Percentiles rank a stretch among this genome's conserved stretches.
These are phyloP conservation scores for Aeoliscus strigatus DNA, from an alignment of 2,797 vertebrate species.

Conservation along the genomic window DNA sequence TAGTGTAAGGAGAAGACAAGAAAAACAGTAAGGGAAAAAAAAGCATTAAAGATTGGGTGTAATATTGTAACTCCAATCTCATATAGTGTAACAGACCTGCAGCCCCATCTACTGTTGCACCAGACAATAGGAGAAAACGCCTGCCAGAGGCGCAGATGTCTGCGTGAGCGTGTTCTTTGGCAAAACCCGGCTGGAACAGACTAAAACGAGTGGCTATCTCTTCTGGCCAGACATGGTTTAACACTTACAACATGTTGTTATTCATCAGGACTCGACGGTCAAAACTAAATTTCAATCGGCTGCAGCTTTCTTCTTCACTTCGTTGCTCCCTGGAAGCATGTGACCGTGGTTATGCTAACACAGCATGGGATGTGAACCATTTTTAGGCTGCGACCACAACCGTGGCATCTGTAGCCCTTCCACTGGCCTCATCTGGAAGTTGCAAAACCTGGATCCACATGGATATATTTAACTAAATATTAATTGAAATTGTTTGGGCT, in stretches of 20 bases:
- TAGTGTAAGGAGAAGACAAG: slow-evolving; percentile 28
- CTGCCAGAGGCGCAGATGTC: slow-evolving; percentile 44
- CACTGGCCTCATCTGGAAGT: slow-evolving; percentile 60
- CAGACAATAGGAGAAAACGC: slow-evolving; percentile 44
- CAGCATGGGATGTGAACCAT: slow-evolving; percentile 69
- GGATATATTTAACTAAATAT: slow-evolving; percentile 47
- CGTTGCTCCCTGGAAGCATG: slow-evolving; percentile 50
- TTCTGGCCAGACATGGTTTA: slow-evolving; percentile 19
- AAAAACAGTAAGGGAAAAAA: slow-evolving; percentile 9
- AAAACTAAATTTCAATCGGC: slow-evolving; percentile 37
- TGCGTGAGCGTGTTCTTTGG: slow-evolving; percentile 23
- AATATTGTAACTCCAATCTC: slow-evolving; percentile 12
- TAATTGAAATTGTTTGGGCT: slow-evolving; percentile 30
- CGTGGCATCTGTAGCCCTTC: slow-evolving; percentile 62
- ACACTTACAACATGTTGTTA: slow-evolving; percentile 47
- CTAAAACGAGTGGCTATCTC: slow-evolving; percentile 34
- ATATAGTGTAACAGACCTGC: slow-evolving; percentile 52
- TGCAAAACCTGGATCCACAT: slow-evolving; percentile 51
- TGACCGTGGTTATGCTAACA: slow-evolving; percentile 67
- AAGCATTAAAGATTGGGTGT: slow-evolving; percentile 20
- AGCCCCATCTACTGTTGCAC: slow-evolving; percentile 73
- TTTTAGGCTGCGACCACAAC: slow-evolving; percentile 67
- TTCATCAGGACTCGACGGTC: slow-evolving; percentile 13
- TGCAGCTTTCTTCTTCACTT: slow-evolving; percentile 34
- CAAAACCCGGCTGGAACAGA: slow-evolving; percentile 20